Conservation (phyloP, 2,888 invertebrate species). For the Andrena flavipes region DNA sequence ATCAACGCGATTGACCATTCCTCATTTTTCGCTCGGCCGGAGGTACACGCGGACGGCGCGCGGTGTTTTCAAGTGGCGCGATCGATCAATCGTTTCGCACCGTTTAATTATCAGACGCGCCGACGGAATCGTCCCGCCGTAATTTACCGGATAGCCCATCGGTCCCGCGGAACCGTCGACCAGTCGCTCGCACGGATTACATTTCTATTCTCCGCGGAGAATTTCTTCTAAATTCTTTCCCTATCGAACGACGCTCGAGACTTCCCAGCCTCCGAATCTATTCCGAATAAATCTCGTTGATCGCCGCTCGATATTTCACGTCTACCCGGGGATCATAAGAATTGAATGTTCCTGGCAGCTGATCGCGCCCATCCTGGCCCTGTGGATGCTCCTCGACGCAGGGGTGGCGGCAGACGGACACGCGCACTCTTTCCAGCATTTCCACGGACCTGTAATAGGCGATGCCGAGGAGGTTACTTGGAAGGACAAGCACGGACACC, state of each 20-base stretch:
- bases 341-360: conserved; percentile 56
- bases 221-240: background rate
- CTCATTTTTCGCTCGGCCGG: conserved; percentile 29
- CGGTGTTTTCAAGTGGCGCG: conserved; percentile 6
- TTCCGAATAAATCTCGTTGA: too few relatives aligned
- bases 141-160: conserved; percentile 15
- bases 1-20: conserved; percentile 38
- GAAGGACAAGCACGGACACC: conserved; percentile 81
- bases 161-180: conserved; percentile 18
- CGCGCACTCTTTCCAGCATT: conserved; percentile 83
- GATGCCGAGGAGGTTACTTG: conserved; percentile 78
- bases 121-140: conserved; percentile 15
- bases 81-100: conserved; percentile 43
- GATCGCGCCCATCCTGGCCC: conserved; percentile 36
- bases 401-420: conserved; percentile 67
- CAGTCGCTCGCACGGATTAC: conserved; percentile 26
- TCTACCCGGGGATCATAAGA: background rate
- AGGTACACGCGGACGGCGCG: background rate
- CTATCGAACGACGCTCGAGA: background rate
- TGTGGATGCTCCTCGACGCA: conserved; percentile 44
- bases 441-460: conserved; percentile 81
- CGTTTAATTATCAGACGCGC: conserved; percentile 39
- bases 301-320: too few relatives aligned
- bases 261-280: too few relatives aligned
- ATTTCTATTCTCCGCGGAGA: background rate